Conservation (phyloP, 2,888 invertebrate species). For the Polydrusus tereticollis region DNA sequence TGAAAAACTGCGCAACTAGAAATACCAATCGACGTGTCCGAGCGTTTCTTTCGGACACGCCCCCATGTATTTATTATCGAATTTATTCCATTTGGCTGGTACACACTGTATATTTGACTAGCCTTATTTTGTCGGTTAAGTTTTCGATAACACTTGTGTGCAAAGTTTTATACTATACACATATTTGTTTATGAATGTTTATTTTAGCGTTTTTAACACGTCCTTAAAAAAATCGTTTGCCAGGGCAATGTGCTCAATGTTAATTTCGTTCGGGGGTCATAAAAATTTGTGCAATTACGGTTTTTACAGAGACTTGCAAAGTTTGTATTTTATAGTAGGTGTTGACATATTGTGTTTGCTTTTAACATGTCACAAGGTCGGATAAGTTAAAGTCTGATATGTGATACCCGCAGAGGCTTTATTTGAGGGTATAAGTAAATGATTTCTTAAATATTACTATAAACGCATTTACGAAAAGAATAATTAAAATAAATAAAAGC, state of each 20-base stretch:
- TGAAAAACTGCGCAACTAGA: too few species aligned
- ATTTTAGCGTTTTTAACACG: background rate
- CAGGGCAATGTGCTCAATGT: background rate
- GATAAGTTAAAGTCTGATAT: too few species aligned
- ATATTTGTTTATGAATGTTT: background rate
- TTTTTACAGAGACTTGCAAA: background rate
- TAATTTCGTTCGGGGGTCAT: conserved; percentile 1
- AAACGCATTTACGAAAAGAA: too few species aligned
- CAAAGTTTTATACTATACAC: background rate
- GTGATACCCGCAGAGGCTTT: too few species aligned
- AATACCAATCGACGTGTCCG: too few species aligned
- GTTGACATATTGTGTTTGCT: background rate
- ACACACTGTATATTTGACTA: conserved; percentile 13
- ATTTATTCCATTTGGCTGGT: too few species aligned
- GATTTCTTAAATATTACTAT: too few species aligned
- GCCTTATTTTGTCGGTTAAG: conserved; percentile 7
- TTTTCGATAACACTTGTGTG: background rate
- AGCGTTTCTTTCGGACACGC: too few species aligned
- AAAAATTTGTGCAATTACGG: background rate
- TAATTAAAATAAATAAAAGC: too few species aligned
- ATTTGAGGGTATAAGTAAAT: too few species aligned
- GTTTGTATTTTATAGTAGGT: background rate
- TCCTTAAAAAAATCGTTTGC: background rate
- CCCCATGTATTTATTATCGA: too few species aligned
- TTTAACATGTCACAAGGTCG: background rate